These are phyloP conservation scores for Progne subis DNA, from an alignment of 2,113 vertebrate genomes.

Conservation along the genomic window DNA sequence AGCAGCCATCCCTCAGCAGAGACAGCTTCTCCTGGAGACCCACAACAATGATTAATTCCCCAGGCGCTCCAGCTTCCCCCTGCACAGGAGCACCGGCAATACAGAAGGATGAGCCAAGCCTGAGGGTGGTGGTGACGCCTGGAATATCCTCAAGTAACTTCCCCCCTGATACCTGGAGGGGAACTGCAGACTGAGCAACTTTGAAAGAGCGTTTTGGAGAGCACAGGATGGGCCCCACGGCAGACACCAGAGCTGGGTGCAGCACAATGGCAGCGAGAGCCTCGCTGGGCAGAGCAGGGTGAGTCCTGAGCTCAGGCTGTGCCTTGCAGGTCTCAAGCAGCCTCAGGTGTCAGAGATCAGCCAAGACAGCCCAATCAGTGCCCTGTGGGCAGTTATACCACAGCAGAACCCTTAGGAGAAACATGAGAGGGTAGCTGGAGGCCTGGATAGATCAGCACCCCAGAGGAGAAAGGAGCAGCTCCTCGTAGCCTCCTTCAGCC, in stretches of 20 bases:
- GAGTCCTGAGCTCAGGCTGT: background rate
- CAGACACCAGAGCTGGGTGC: accelerated
- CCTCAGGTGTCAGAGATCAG: background rate
- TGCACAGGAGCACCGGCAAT: background rate
- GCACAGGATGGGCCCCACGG: accelerated
- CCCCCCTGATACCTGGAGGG: background rate
- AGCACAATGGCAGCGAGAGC: accelerated
- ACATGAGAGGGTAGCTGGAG: background rate
- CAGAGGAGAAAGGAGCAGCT: background rate
- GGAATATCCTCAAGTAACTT: background rate
- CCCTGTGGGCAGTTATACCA: no score
- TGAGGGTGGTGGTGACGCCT: background rate
- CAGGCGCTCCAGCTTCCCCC: background rate
- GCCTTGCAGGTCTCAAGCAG: background rate
- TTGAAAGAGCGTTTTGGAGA: background rate
- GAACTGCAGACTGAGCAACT: background rate
- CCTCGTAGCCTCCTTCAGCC: background rate
- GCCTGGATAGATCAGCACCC: background rate
- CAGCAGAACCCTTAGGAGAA: background rate
- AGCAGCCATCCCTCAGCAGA: constrained; percentile 1
- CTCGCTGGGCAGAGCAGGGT: background rate
- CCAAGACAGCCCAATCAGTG: background rate
- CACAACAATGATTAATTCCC: constrained; percentile 19
- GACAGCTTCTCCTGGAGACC: background rate
- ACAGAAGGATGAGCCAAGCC: background rate